phyloP scores from a whole-genome alignment of 2,797 vertebrate species.

The Pangasius djambal region DNA sequence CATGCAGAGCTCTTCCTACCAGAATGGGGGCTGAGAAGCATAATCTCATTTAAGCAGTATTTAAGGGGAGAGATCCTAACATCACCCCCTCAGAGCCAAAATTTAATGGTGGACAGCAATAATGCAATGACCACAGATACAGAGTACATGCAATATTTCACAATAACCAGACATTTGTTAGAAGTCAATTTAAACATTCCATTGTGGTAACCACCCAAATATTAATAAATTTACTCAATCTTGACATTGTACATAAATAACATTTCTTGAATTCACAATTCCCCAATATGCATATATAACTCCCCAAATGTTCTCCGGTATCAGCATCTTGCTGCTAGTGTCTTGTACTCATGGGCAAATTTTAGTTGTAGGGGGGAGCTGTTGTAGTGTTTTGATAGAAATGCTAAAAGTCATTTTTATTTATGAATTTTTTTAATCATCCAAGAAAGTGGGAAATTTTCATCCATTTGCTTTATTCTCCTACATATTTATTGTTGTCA shows the following conservation, averaged over 20 bases:
- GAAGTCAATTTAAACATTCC: neutral
- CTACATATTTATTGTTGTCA: neutral
- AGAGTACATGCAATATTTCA: neutral
- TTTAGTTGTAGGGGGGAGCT: slow-evolving; percentile 14
- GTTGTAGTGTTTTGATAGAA: neutral
- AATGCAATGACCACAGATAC: neutral
- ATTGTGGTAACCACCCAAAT: neutral
- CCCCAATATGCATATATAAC: slow-evolving; percentile 55
- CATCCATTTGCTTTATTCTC: neutral
- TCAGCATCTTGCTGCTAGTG: slow-evolving; percentile 67
- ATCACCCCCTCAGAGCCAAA: neutral
- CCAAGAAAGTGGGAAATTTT: neutral
- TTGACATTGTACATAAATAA: slow-evolving; percentile 69
- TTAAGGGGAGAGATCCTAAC: slow-evolving; percentile 28
- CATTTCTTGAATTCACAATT: slow-evolving; percentile 54
- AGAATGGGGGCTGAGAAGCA: slow-evolving; percentile 45
- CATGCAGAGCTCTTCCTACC: slow-evolving; percentile 69
- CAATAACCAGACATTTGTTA: neutral
- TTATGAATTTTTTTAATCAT: neutral
- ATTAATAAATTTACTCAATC: slow-evolving; percentile 60
- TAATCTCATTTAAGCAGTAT: neutral
- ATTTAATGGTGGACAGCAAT: neutral
- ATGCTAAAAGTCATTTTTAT: neutral
- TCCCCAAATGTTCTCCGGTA: slow-evolving; percentile 61
- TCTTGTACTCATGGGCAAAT: slow-evolving; percentile 68